Percentiles rank a stretch among this genome's conserved stretches.
Conservation (phyloP, 1,140 invertebrate genomes). For the Episyrphus balteatus region DNA sequence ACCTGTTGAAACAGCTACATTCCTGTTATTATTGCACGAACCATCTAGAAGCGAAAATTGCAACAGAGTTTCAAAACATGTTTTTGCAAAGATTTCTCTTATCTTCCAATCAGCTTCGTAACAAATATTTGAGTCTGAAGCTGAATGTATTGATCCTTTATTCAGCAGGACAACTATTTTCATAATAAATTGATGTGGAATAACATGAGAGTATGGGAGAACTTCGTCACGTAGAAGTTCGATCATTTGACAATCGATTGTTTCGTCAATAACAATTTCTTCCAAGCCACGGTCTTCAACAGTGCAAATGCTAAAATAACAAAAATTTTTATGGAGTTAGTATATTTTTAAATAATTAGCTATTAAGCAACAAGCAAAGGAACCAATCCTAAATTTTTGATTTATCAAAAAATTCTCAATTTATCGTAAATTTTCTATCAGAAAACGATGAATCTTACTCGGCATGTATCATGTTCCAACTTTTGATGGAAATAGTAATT, state of each 20-base stretch:
- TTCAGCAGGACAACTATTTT: constrained; percentile 83
- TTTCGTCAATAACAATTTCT: constrained; percentile 73
- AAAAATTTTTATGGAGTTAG: neutral
- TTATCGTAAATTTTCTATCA: too few relatives aligned
- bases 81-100: constrained; percentile 89
- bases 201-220: constrained; percentile 62
- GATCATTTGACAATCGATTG: constrained; percentile 78
- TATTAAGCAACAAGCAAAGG: constrained; percentile 33
- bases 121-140: constrained; percentile 57
- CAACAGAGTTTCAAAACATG: constrained; percentile 90
- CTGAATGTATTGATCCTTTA: constrained; percentile 87
- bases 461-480: too few relatives aligned
- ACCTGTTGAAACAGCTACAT: constrained; percentile 18
- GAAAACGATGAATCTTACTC: too few relatives aligned
- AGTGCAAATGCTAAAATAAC: constrained; percentile 26
- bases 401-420: too few relatives aligned
- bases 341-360: too few relatives aligned
- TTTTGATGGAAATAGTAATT: too few relatives aligned
- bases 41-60: constrained; percentile 75
- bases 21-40: constrained; percentile 32
- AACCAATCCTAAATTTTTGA: too few relatives aligned
- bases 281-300: constrained; percentile 60
- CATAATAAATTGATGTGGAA: constrained; percentile 79
- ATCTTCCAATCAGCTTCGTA: constrained; percentile 73
- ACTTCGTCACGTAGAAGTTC: constrained; percentile 77